Evolutionary conservation across 2,888 invertebrate genomes (phyloP).

Genomic region (Meandrusa payeni): DNA sequence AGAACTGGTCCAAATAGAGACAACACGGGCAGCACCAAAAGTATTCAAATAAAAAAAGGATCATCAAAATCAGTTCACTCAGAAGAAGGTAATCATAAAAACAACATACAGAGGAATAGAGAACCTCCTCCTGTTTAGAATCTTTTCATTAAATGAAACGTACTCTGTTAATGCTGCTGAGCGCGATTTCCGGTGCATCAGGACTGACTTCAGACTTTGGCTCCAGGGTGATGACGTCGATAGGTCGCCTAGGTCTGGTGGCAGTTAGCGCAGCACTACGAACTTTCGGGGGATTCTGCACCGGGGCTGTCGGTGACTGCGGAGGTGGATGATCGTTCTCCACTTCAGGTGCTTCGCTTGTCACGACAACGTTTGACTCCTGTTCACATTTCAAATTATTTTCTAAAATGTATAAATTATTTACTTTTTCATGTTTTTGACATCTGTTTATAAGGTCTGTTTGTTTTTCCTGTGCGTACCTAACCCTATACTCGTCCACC

Average conservation of each 20-base stretch:
- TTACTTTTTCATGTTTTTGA: too few relatives aligned
- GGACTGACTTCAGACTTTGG: constrained; percentile 65
- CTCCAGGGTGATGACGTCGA: constrained; percentile 81
- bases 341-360: constrained; percentile 55
- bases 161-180: constrained; percentile 83
- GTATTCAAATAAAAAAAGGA: too few relatives aligned
- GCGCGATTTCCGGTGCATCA: constrained; percentile 80
- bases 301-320: constrained; percentile 29
- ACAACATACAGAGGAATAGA: too few relatives aligned
- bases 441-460: too few relatives aligned
- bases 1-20: too few relatives aligned
- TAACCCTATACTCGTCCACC: too few relatives aligned
- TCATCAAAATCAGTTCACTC: too few relatives aligned
- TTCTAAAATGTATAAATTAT: too few relatives aligned
- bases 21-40: too few relatives aligned
- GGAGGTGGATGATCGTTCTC: constrained; percentile 56
- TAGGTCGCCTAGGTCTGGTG: constrained; percentile 59
- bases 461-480: too few relatives aligned
- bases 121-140: too few relatives aligned
- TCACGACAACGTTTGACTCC: constrained; percentile 57
- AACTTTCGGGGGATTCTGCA: constrained; percentile 28
- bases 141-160: constrained; percentile 28
- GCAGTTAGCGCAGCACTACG: constrained; percentile 53
- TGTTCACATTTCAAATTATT: constrained; percentile 28
- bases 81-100: too few relatives aligned